Evolutionary conservation across 2,113 vertebrate species (phyloP).

Genomic region (Spilogale gracilis): DNA sequence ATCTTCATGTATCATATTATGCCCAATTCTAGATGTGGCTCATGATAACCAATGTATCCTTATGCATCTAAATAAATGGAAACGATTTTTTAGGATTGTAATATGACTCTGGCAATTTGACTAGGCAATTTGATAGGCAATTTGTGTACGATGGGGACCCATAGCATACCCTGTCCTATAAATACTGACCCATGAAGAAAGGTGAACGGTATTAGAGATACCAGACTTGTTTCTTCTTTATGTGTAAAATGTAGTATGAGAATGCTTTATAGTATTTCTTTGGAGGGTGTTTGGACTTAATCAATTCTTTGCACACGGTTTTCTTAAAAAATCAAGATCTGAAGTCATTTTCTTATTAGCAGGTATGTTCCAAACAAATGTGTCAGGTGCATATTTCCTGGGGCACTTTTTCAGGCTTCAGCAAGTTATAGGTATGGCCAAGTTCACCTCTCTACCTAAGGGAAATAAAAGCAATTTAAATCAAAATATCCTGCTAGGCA

Average conservation of each 20-base stretch:
- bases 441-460: background rate
- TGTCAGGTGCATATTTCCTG: background rate
- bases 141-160: background rate
- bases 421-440: background rate
- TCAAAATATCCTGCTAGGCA: background rate
- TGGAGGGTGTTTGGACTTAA: conserved; percentile 4
- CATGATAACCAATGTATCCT: background rate
- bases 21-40: background rate
- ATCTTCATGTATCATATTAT: background rate
- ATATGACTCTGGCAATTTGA: background rate
- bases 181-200: background rate
- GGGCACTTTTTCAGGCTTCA: background rate
- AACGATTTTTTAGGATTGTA: background rate
- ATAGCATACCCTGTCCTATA: background rate
- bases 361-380: background rate
- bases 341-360: conserved; percentile 8
- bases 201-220: background rate
- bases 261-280: background rate
- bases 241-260: background rate
- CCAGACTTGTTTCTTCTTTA: background rate
- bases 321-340: conserved; percentile 45
- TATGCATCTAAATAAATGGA: background rate
- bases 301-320: background rate
- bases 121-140: background rate
- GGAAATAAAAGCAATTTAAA: background rate